phyloP scores from a whole-genome alignment of 2,113 vertebrate genomes.

The Hippocampus zosterae region DNA sequence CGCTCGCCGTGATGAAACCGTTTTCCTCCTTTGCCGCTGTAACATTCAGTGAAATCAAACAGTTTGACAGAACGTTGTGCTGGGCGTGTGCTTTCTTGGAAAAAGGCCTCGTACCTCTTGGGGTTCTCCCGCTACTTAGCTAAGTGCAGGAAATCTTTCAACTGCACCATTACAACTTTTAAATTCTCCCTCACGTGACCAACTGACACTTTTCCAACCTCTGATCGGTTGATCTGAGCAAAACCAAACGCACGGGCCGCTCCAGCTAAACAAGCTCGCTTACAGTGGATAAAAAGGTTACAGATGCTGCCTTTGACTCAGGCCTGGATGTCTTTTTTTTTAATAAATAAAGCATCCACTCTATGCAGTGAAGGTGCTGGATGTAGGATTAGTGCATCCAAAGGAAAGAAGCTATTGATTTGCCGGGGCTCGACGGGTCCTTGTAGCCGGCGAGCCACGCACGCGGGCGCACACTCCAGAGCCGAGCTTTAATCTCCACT shows the following conservation, averaged over 20 bases:
- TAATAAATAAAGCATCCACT: slow-evolving; percentile 26
- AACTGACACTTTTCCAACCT: too few relatives aligned
- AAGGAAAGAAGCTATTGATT: slow-evolving; percentile 55
- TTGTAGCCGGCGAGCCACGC: slow-evolving; percentile 51
- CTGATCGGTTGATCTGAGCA: too few relatives aligned
- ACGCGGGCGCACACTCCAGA: slow-evolving; percentile 60
- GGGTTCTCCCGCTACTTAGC: slow-evolving; percentile 6
- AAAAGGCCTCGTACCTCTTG: slow-evolving; percentile 19
- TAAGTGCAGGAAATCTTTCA: slow-evolving; percentile 33
- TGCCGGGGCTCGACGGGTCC: slow-evolving; percentile 21
- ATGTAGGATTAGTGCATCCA: slow-evolving; percentile 30
- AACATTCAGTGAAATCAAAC: background rate
- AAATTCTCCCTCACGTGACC: too few relatives aligned
- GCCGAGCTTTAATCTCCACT: slow-evolving; percentile 78
- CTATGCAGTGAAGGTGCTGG: slow-evolving; percentile 15
- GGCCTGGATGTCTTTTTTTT: background rate
- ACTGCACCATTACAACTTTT: slow-evolving; percentile 5
- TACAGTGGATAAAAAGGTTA: too few relatives aligned
- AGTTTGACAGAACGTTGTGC: slow-evolving; percentile 24
- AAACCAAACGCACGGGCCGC: too few relatives aligned
- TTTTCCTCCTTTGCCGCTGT: slow-evolving; percentile 6
- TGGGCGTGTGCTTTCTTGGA: slow-evolving; percentile 45
- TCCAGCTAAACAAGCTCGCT: background rate
- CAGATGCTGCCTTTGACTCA: background rate
- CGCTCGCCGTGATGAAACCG: slow-evolving; percentile 42